Base-by-base conservation (phyloP, 2,888 invertebrate species). In the Melolontha melolontha region DNA sequence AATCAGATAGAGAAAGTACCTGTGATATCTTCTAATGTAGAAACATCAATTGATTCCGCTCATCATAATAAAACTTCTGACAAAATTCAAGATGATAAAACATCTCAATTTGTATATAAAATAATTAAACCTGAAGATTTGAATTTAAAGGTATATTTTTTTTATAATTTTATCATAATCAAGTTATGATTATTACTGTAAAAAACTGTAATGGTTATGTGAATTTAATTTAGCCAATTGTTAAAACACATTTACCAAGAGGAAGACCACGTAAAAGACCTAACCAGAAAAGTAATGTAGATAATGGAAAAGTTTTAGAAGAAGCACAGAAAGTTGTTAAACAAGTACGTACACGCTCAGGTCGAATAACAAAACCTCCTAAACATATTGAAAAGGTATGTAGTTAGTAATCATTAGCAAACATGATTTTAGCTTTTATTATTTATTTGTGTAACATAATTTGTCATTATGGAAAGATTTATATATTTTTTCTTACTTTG, bases 81-180 rank as follows among this genome's bases (percentile, higher is more conserved):
- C 49, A 62, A 64, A 7, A 55, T 47, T 12, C n/a, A 68, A 11
- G 64, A 64, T 16, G 67, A 73, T 52, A 50, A 52, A n/a, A 42
- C 70, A n/a, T 64, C 74, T 17, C 70, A 70, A 66, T 64, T 78
- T 72, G 72, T 80, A 7, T 81, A 80, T 71, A 76, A 80, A 66
- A 74, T 81, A 39, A 77, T 81, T 11, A 79, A 78, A 70, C 82
- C 81, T 1, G 79, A 79, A 70, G 81, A 81, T 68, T 70, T 80
- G 52, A 77, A 78, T 73, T 73, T 80, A 67, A 77, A 75, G 72
- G 78, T 78, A 72, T 73, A 10, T 14, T 2, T 14, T 12, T 2
- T 14, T 47, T 16, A 16, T 16, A 16, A 1, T 1, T 16, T 14
- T 14, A 16, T 16, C 16, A 16, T 47, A 17, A 47, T 16, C 2